These are phyloP conservation scores for Agapostemon virescens DNA, from an alignment of 2,888 invertebrate species.

Conservation along the genomic window DNA sequence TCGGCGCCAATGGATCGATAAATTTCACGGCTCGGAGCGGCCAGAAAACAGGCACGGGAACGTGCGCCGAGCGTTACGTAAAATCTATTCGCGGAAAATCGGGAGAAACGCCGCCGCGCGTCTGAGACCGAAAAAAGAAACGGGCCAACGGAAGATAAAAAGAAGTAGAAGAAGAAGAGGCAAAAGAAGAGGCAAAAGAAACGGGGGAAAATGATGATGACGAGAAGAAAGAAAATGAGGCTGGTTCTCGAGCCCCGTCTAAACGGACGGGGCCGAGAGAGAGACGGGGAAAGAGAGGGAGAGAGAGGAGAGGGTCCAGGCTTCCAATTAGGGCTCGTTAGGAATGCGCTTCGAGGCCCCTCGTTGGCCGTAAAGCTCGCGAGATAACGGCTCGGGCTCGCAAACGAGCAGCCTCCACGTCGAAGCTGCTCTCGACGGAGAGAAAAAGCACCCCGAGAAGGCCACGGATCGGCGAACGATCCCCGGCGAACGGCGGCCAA, in stretches of 20 bases:
- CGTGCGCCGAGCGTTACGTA: slow-evolving; percentile 21
- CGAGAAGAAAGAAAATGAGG: neutral
- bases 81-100: slow-evolving; percentile 42
- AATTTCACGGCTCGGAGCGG: slow-evolving; percentile 45
- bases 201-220: neutral
- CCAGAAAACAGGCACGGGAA: slow-evolving; percentile 11
- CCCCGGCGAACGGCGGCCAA: neutral
- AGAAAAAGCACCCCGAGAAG: slow-evolving; percentile 6
- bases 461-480: neutral
- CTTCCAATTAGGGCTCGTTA: slow-evolving; percentile 72
- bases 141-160: no score
- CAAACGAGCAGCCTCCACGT: slow-evolving; percentile 28
- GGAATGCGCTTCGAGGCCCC: slow-evolving; percentile 54
- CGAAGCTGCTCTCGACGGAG: slow-evolving; percentile 22
- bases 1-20: slow-evolving; percentile 54
- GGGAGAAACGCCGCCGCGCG: neutral
- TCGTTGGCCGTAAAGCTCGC: slow-evolving; percentile 48
- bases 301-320: slow-evolving; percentile 59
- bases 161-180: neutral
- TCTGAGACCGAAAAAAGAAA: neutral
- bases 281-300: no score
- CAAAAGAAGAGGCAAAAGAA: neutral
- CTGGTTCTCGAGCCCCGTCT: slow-evolving; percentile 41
- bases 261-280: slow-evolving; percentile 56
- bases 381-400: slow-evolving; percentile 43